Percentiles rank a stretch among this genome's conserved stretches.
phyloP scores from a whole-genome alignment of 2,888 invertebrate species.

The Phaedon cochleariae region DNA sequence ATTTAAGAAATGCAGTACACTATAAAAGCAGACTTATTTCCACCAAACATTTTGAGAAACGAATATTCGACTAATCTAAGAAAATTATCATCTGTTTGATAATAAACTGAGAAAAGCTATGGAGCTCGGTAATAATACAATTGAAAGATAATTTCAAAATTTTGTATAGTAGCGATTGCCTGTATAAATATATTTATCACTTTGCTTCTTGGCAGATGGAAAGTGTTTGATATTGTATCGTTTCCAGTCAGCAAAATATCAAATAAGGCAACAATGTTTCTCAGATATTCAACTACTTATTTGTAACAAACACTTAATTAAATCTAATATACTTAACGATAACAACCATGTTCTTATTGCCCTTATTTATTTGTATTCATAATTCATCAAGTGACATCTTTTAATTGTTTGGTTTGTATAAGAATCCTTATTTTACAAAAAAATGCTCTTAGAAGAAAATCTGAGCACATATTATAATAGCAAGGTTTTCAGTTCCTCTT shows the following conservation, averaged over 20 bases:
- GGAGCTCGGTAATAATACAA: constrained; percentile 47
- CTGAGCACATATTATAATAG: constrained; percentile 26
- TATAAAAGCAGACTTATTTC: constrained; percentile 52
- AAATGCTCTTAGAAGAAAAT: constrained; percentile 22
- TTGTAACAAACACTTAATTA: constrained; percentile 37
- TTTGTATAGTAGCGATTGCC: constrained; percentile 52
- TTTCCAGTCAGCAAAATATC: constrained; percentile 22
- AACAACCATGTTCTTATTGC: constrained; percentile 44
- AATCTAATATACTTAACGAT: constrained; percentile 39
- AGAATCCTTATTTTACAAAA: constrained; percentile 1
- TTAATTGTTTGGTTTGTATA: neutral
- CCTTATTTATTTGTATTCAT: constrained; percentile 27
- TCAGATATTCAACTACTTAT: constrained; percentile 31
- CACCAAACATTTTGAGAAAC: constrained; percentile 45
- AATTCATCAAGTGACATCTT: constrained; percentile 3
- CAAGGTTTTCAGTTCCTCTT: constrained; percentile 22
- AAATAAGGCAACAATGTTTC: constrained; percentile 32
- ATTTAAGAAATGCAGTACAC: constrained; percentile 44
- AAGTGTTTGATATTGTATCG: constrained; percentile 48
- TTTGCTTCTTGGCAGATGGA: constrained; percentile 55
- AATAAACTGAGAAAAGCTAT: constrained; percentile 45
- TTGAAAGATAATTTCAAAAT: constrained; percentile 44
- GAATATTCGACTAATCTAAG: constrained; percentile 17
- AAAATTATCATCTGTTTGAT: constrained; percentile 25
- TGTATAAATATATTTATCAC: constrained; percentile 59